Conservation (phyloP, 1,140 invertebrate genomes). For the Zaprionus africanus region DNA sequence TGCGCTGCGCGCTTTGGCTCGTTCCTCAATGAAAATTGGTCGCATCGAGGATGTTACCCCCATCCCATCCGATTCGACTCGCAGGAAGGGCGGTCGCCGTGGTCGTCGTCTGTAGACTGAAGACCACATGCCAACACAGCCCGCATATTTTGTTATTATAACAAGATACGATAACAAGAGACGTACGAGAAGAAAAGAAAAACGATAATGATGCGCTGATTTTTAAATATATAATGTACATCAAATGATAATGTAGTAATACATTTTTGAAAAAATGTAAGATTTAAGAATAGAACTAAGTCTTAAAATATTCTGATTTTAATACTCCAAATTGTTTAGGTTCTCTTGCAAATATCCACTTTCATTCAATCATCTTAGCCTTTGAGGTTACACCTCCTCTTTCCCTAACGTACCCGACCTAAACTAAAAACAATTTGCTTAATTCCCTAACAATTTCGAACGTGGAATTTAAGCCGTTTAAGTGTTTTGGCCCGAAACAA, state of each 20-base stretch:
- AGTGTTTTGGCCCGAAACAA: background rate
- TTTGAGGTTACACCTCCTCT: too few relatives aligned
- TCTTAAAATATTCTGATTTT: too few relatives aligned
- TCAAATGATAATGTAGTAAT: conserved; percentile 60
- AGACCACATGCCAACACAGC: background rate
- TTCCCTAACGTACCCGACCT: too few relatives aligned
- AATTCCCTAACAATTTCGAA: background rate
- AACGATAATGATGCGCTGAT: conserved; percentile 39
- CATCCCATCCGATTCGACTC: conserved; percentile 98
- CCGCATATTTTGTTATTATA: too few relatives aligned
- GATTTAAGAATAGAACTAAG: too few relatives aligned
- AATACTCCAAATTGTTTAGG: too few relatives aligned
- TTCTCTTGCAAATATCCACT: too few relatives aligned
- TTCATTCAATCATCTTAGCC: too few relatives aligned
- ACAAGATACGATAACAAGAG: conserved; percentile 4
- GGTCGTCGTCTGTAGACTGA: conserved; percentile 97
- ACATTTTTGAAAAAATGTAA: conserved; percentile 6
- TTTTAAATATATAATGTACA: conserved; percentile 57
- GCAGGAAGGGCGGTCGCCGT: conserved; percentile 99
- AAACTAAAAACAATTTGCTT: background rate
- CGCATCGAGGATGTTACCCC: conserved; percentile 99
- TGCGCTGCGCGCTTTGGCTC: conserved; percentile 97
- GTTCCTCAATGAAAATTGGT: conserved; percentile 99
- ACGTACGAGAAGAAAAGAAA: background rate
- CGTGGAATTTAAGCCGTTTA: background rate